Evolutionary conservation across 1,140 invertebrate species (phyloP), one percentile per base, ranked within the genome.

Genomic region (Acromyrmex charruanus): DNA sequence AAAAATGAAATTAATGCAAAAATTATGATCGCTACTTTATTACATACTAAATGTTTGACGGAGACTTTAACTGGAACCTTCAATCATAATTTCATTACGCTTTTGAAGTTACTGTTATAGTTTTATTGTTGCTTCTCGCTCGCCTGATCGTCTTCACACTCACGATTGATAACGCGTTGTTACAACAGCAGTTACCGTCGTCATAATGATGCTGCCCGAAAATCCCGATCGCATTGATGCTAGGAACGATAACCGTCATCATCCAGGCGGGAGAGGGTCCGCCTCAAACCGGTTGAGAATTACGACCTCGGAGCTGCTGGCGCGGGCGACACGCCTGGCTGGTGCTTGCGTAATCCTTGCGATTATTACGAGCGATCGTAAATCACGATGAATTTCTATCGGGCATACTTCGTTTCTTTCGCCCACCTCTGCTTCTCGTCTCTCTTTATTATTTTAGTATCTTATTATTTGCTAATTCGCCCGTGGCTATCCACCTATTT

Each of bases 221-320:
- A 84, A 84, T 75, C 55, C 18, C 58, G 55, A 72, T 81, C 66
- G 49, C 16, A 39, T 74, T 53, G 69, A 84, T 75, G n/a, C 21
- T 51, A 31, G 28, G 39, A 69, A 84, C 72, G 80, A 84, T 84
- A 63, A 84, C 69, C 39, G 14, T 82, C 80, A 82, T 82, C 80
- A 84, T 84, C 55, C 69, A 58, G 49, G 39, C 53, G 25, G 39
- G 80, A 61, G 69, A 84, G 80, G 55, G 75, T 21, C 81, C 81
- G 81, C n/a, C 66, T 85, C 77, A 66, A 87, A 87, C 85, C 85
- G 85, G 85, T 87, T 86, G 66, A 86, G 85, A 86, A 53, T 87
- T 82, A 82, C 65, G 85, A 85, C 85, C 85, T 87, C 85, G 77
- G 69, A 87, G 35, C 58, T 85, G 77, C 61, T 49, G 21, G 55